These are phyloP conservation scores for Darevskia nairensis DNA, from an alignment of 2,797 vertebrate genomes.

Conservation along the genomic window DNA sequence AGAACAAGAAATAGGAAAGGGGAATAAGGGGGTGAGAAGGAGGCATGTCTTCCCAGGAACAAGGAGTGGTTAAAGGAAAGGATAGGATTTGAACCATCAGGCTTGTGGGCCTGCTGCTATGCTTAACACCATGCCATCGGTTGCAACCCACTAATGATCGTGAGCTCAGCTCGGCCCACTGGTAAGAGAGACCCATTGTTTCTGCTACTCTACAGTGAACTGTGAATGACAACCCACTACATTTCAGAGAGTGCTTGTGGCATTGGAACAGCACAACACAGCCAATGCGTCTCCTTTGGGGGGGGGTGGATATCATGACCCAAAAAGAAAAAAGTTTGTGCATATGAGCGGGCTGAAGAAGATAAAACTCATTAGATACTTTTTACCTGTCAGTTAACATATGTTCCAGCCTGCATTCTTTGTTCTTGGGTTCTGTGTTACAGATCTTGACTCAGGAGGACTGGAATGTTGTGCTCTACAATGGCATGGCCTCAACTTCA, in stretches of 20 bases:
- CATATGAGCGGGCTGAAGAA: not conserved
- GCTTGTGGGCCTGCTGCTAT: not conserved
- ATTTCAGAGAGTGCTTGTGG: not conserved
- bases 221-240: not conserved
- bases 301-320: not conserved
- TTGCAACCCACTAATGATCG: not conserved
- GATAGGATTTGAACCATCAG: not conserved
- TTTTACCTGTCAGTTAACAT: not conserved
- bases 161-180: not conserved
- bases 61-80: not conserved
- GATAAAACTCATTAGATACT: not conserved
- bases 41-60: not conserved
- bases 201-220: not conserved
- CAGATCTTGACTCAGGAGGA: conserved; percentile 99
- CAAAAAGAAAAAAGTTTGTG: not conserved
- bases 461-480: conserved; percentile 98
- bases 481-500: conserved; percentile 97
- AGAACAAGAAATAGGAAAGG: not conserved
- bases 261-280: not conserved
- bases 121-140: not conserved
- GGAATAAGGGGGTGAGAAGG: not conserved
- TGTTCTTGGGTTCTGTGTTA: not conserved
- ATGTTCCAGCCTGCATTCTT: not conserved
- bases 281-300: not conserved
- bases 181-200: not conserved